phyloP scores from a whole-genome alignment of 2,888 invertebrate species.

The Eupelmus urozonus region DNA sequence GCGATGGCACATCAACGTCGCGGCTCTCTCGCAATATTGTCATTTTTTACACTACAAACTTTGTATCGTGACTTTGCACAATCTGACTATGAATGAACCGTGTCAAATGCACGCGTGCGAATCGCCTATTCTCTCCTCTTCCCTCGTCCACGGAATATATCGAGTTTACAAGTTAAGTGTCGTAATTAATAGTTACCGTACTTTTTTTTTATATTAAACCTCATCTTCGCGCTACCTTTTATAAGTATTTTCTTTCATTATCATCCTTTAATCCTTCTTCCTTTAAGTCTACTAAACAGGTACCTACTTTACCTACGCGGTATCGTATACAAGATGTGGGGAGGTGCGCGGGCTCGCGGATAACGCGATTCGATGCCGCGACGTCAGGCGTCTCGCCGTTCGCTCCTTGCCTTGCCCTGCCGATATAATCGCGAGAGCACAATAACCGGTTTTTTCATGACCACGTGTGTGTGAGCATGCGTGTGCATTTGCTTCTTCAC shows the following conservation, averaged over 20 bases:
- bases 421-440: conserved; percentile 70
- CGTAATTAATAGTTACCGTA: conserved; percentile 73
- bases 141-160: conserved; percentile 58
- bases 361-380: conserved; percentile 72
- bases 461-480: not conserved
- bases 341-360: conserved; percentile 59
- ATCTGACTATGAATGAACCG: conserved; percentile 41
- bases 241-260: conserved; percentile 38
- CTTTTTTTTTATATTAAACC: conserved; percentile 59
- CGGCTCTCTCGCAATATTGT: conserved; percentile 72
- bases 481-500: no score
- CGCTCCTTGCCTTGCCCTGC: conserved; percentile 72
- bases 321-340: conserved; percentile 74
- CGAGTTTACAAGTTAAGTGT: conserved; percentile 63
- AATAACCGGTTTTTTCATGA: no score
- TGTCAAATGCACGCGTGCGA: conserved; percentile 34
- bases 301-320: conserved; percentile 77
- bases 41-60: conserved; percentile 70
- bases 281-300: conserved; percentile 74
- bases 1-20: conserved; percentile 62
- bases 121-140: conserved; percentile 33
- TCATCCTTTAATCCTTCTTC: conserved; percentile 52
- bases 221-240: conserved; percentile 68
- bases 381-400: conserved; percentile 70
- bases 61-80: conserved; percentile 43